Conservation (phyloP, 2,888 invertebrate species). For the Zhengitettix transpicula region DNA sequence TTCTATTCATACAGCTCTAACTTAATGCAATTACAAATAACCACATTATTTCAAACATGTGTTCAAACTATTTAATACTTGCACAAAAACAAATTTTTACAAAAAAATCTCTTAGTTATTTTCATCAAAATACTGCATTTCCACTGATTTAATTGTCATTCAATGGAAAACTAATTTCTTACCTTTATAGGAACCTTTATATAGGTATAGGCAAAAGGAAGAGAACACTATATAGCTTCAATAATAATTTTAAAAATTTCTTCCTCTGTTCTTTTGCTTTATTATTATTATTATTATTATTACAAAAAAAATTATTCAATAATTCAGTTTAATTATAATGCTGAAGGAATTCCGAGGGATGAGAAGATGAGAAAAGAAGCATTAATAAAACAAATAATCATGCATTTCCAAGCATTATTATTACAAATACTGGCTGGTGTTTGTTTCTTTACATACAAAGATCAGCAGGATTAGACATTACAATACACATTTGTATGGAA, state of each 20-base stretch:
- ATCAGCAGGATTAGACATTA: slow-evolving; percentile 33
- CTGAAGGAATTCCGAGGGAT: slow-evolving; percentile 15
- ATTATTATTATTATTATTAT: too few species aligned
- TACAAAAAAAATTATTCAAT: too few species aligned
- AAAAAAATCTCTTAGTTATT: too few species aligned
- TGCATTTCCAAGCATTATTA: slow-evolving; percentile 77
- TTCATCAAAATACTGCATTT: too few species aligned
- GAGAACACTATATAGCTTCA: slow-evolving; percentile 10
- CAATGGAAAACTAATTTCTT: slow-evolving; percentile 8
- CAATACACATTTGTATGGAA: slow-evolving; percentile 26
- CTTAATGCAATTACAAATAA: too few species aligned
- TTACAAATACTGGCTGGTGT: slow-evolving; percentile 57
- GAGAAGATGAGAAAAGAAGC: slow-evolving; percentile 26
- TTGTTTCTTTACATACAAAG: slow-evolving; percentile 31
- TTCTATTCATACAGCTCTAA: too few species aligned
- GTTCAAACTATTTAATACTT: too few species aligned
- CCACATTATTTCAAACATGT: too few species aligned
- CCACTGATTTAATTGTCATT: too few species aligned
- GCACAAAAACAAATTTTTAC: too few species aligned
- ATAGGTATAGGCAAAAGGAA: slow-evolving; percentile 8
- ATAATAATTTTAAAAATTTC: slow-evolving; percentile 1
- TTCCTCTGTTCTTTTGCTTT: slow-evolving; percentile 2
- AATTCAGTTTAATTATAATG: slow-evolving; percentile 6
- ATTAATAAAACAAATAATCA: slow-evolving; percentile 68
- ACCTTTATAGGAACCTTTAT: slow-evolving; percentile 8